Conservation (phyloP, 2,113 vertebrate species). For the Triplophysa tibetana region DNA sequence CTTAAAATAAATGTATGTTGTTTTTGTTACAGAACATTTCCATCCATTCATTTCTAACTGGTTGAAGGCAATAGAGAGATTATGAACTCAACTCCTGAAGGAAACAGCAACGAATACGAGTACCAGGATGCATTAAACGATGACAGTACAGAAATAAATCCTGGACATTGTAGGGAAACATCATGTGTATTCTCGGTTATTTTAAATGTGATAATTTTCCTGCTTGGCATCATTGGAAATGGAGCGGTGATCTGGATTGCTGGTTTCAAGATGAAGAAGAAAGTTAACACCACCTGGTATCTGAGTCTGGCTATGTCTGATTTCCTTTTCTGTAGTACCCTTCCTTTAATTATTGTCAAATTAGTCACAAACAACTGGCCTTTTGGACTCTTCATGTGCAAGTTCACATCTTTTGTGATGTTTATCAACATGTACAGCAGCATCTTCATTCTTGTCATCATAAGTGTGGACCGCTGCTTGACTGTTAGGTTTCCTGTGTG, state of each 20-base stretch:
- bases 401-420: slow-evolving; percentile 79
- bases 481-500: slow-evolving; percentile 87
- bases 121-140: no score
- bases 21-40: not conserved
- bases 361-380: slow-evolving; percentile 77
- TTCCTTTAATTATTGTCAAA: slow-evolving; percentile 78
- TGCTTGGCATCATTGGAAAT: slow-evolving; percentile 85
- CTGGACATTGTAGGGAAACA: slow-evolving; percentile 39
- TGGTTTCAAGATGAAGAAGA: slow-evolving; percentile 86
- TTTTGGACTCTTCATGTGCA: slow-evolving; percentile 86
- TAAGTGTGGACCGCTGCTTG: slow-evolving; percentile 89
- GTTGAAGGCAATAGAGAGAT: not conserved
- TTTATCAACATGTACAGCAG: slow-evolving; percentile 95
- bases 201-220: slow-evolving; percentile 74
- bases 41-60: not conserved
- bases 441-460: slow-evolving; percentile 85
- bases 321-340: slow-evolving; percentile 85
- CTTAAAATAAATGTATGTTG: not conserved
- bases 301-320: slow-evolving; percentile 87
- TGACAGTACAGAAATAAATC: not conserved
- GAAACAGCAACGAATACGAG: rapidly evolving
- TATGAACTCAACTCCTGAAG: not conserved
- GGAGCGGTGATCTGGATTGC: slow-evolving; percentile 85
- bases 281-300: slow-evolving; percentile 89
- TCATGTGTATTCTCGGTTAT: slow-evolving; percentile 58